Evolutionary conservation across 2,888 invertebrate species (phyloP).

Genomic region (Drosophila imparisetae): DNA sequence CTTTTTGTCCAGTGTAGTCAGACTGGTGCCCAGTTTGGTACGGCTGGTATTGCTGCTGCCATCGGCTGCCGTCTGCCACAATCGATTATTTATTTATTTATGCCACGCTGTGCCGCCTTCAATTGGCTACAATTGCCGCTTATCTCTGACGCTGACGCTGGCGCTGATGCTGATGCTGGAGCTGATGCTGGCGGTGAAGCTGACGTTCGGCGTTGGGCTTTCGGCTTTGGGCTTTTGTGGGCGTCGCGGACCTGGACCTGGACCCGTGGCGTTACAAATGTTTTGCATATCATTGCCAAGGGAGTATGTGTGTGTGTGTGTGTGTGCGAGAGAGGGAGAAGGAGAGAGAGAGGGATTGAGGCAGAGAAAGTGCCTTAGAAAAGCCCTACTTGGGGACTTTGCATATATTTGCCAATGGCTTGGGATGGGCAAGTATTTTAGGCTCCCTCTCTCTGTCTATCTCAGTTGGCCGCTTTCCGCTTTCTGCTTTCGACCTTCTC

Average conservation of each 20-base stretch:
- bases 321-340: neutral
- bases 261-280: constrained; percentile 50
- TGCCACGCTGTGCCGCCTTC: constrained; percentile 69
- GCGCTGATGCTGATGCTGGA: neutral
- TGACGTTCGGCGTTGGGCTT: constrained; percentile 1
- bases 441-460: constrained; percentile 32
- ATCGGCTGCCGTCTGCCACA: constrained; percentile 36
- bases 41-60: constrained; percentile 1
- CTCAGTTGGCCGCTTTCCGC: constrained; percentile 1
- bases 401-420: constrained; percentile 70
- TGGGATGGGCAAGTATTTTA: constrained; percentile 64
- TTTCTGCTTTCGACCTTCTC: constrained; percentile 25
- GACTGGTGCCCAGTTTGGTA: constrained; percentile 15
- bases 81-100: constrained; percentile 80
- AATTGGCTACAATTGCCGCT: constrained; percentile 77
- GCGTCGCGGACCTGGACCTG: constrained; percentile 14
- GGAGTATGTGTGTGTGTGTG: neutral
- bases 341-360: neutral
- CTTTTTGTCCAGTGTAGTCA: constrained; percentile 5
- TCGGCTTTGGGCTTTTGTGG: constrained; percentile 25
- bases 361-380: constrained; percentile 46
- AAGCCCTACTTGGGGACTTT: constrained; percentile 59
- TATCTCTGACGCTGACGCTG: constrained; percentile 55
- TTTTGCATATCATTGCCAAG: constrained; percentile 73
- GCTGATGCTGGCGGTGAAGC: constrained; percentile 20